phyloP scores from a whole-genome alignment of 2,113 vertebrate species.

The Falco punctatus region DNA sequence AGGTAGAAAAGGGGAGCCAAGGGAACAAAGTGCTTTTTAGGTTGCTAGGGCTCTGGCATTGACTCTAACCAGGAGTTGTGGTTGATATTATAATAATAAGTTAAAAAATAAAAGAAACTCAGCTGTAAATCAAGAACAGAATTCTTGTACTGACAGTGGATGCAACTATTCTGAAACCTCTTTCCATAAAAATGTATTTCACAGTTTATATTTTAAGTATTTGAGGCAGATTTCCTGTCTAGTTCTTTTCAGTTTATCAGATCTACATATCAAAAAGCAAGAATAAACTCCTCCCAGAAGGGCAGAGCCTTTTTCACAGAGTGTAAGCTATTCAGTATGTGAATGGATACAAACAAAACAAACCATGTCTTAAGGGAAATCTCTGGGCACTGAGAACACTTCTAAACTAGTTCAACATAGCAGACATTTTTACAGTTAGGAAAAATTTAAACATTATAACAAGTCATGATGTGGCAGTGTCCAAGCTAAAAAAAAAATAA shows the following conservation, averaged over 20 bases:
- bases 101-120: background rate
- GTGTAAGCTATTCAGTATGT: slow-evolving; percentile 20
- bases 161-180: background rate
- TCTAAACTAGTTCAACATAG: slow-evolving; percentile 42
- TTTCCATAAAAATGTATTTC: background rate
- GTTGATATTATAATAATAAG: background rate
- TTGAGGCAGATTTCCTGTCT: background rate
- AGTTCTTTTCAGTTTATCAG: slow-evolving; percentile 32
- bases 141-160: background rate
- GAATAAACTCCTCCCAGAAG: slow-evolving; percentile 22
- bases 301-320: background rate
- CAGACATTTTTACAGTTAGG: slow-evolving; percentile 36
- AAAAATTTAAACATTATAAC: slow-evolving; percentile 39
- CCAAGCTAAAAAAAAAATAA: background rate
- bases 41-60: background rate
- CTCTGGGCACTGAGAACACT: background rate
- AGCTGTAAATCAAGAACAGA: background rate
- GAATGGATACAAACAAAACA: slow-evolving; percentile 24
- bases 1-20: background rate
- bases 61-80: background rate
- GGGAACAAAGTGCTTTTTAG: background rate
- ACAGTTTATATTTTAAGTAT: background rate
- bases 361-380: slow-evolving; percentile 12
- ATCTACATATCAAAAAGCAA: slow-evolving; percentile 25
- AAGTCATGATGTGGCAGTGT: background rate